Evolutionary conservation across 1,140 invertebrate species (phyloP).

Genomic region (Aphelinus atriplicis): DNA sequence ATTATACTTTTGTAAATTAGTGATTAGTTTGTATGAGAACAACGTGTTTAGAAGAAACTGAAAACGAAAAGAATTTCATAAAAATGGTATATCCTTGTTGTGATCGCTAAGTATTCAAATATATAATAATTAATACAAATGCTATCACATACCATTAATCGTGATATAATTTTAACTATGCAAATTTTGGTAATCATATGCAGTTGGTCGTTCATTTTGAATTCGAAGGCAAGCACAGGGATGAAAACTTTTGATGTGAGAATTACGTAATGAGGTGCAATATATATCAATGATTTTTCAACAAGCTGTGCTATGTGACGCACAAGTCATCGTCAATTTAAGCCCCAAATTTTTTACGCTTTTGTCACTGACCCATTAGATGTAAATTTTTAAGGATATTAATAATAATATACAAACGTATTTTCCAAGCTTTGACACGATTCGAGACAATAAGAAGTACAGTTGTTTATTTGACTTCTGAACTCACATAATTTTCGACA

Average conservation of each 20-base stretch:
- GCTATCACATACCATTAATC: slow-evolving; percentile 4
- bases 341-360: slow-evolving; percentile 12
- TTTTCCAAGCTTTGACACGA: background rate
- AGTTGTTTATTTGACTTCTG: too few species aligned
- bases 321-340: slow-evolving; percentile 37
- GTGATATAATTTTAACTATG: slow-evolving; percentile 14
- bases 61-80: slow-evolving; percentile 14
- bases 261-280: background rate
- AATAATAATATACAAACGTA: slow-evolving; percentile 6
- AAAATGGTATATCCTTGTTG: slow-evolving; percentile 1
- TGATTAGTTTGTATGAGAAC: slow-evolving; percentile 4
- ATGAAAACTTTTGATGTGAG: background rate
- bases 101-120: slow-evolving; percentile 7
- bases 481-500: too few species aligned
- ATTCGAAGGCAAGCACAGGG: background rate
- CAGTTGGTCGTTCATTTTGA: slow-evolving; percentile 3
- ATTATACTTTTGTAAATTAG: slow-evolving; percentile 38
- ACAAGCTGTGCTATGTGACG: slow-evolving; percentile 21
- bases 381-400: background rate
- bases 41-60: slow-evolving; percentile 6
- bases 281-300: slow-evolving; percentile 29
- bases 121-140: slow-evolving; percentile 21
- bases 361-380: slow-evolving; percentile 19
- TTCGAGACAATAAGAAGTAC: slow-evolving; percentile 11
- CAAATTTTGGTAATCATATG: slow-evolving; percentile 17